Percentiles rank a stretch among this genome's conserved stretches.
phyloP scores from a whole-genome alignment of 2,113 vertebrate genomes.

The Myiozetetes cayanensis region DNA sequence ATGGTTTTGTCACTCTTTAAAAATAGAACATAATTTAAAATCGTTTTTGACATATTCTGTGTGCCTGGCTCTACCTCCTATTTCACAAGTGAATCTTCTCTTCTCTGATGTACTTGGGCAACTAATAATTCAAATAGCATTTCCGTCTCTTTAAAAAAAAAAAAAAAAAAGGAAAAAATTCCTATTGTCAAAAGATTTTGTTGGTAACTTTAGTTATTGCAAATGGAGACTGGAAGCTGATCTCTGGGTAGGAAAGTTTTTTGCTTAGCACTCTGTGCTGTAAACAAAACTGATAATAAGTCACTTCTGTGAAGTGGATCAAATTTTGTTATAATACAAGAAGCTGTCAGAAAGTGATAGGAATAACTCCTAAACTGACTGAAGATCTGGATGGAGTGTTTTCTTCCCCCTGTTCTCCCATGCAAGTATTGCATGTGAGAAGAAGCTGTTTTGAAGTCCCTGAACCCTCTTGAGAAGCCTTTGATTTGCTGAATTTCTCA shows the following conservation, averaged over 20 bases:
- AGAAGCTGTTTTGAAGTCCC: slow-evolving; percentile 24
- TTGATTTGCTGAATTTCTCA: slow-evolving; percentile 3
- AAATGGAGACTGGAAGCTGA: background rate
- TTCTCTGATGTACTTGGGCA: slow-evolving; percentile 53
- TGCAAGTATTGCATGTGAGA: background rate
- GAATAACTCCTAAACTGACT: background rate
- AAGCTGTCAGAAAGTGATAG: background rate
- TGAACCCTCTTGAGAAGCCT: background rate
- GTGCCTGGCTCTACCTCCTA: background rate
- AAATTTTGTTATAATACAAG: background rate
- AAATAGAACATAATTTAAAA: slow-evolving; percentile 9
- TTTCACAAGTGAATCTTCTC: slow-evolving; percentile 24
- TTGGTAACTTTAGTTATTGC: background rate
- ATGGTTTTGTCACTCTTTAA: slow-evolving; percentile 36
- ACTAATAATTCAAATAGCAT: slow-evolving; percentile 52
- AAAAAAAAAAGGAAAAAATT: slow-evolving; percentile 1
- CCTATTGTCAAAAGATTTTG: background rate
- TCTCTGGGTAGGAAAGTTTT: background rate
- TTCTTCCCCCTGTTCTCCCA: background rate
- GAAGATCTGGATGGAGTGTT: background rate
- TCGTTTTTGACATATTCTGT: background rate
- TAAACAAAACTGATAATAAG: background rate
- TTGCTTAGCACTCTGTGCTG: background rate
- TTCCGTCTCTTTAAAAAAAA: background rate
- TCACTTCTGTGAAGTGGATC: background rate